A percentile compares a stretch with the other conserved stretches of the same genome.
These are phyloP conservation scores for Cichladusa arquata DNA, from an alignment of 2,113 vertebrate genomes.

Conservation along the genomic window DNA sequence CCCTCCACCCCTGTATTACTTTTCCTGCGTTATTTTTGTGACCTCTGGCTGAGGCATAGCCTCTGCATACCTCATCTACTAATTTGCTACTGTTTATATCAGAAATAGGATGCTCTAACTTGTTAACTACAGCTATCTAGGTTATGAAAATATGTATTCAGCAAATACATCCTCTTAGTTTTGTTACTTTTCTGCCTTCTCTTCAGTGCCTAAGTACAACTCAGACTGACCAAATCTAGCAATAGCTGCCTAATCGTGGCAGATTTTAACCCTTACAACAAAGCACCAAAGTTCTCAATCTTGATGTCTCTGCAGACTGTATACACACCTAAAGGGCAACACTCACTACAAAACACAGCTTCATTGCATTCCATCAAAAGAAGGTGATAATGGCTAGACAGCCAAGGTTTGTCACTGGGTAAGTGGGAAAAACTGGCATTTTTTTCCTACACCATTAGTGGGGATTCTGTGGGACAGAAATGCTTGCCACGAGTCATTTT, in stretches of 20 bases:
- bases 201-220: not conserved
- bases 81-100: conserved; percentile 16
- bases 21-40: conserved; percentile 23
- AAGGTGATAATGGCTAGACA: not conserved
- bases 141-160: conserved; percentile 15
- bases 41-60: conserved; percentile 26
- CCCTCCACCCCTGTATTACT: not conserved
- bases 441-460: not conserved
- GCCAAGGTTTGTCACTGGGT: not conserved
- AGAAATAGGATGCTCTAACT: not conserved
- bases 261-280: not conserved
- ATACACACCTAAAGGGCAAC: not conserved
- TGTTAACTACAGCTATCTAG: not conserved
- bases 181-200: not conserved
- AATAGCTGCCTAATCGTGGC: not conserved
- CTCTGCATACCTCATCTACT: not conserved
- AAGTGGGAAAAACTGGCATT: not conserved
- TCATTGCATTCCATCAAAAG: not conserved
- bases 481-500: not conserved
- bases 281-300: not conserved
- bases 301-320: not conserved
- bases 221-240: not conserved
- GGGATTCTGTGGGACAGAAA: not conserved
- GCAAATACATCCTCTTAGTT: not conserved
- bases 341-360: not conserved